Evolutionary conservation across 2,888 invertebrate genomes (phyloP).

Genomic region (Elmis aenea): DNA sequence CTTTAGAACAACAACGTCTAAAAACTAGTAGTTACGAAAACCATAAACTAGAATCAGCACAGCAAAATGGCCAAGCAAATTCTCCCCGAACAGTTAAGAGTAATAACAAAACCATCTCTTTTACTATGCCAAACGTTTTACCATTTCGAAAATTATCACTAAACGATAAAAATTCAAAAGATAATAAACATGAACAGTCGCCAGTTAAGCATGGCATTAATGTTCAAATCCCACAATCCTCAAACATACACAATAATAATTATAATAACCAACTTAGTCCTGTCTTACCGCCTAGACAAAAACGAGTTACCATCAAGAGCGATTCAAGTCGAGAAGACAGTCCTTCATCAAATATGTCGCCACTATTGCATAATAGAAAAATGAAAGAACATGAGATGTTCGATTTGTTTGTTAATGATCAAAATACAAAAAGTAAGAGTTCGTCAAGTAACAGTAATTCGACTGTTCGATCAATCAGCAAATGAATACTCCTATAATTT

Average conservation of each 20-base stretch:
- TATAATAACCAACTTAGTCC: constrained; percentile 3
- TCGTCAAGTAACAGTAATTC: constrained; percentile 29
- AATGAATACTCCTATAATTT: no score
- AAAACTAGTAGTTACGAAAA: no score
- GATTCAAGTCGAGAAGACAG: constrained; percentile 1
- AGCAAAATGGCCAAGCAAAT: background rate
- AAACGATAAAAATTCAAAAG: background rate
- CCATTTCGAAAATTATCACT: constrained; percentile 28
- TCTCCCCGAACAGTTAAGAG: background rate
- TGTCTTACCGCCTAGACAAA: constrained; percentile 7
- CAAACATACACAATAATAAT: constrained; percentile 2
- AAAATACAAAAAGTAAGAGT: constrained; percentile 16
- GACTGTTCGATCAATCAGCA: constrained; percentile 19
- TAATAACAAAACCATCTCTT: constrained; percentile 5
- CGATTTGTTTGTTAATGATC: no score
- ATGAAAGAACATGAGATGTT: background rate
- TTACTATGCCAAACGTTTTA: constrained; percentile 18
- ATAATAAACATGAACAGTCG: constrained; percentile 4
- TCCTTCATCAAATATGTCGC: no score
- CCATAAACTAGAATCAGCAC: constrained; percentile 16
- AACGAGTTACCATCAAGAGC: background rate
- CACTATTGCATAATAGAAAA: background rate
- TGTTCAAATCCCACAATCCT: constrained; percentile 32
- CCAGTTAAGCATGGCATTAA: constrained; percentile 32
- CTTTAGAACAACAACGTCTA: constrained; percentile 39